phyloP scores from a whole-genome alignment of 2,888 invertebrate species.

The Caenorhabditis sp. region DNA sequence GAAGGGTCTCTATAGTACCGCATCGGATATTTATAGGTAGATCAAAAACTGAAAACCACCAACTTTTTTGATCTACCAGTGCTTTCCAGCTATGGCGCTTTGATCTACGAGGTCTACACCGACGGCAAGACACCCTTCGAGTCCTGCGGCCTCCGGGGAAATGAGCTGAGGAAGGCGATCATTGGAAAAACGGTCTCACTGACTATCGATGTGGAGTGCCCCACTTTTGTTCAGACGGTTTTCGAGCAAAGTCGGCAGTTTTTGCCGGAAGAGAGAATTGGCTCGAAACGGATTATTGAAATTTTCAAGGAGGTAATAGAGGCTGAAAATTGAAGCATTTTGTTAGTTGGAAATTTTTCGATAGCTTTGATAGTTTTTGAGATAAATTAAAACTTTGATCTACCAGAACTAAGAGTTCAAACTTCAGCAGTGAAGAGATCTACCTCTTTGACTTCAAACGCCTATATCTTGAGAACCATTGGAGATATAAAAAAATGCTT shows the following conservation, averaged over 20 bases:
- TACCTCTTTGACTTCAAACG: neutral
- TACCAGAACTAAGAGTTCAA: neutral
- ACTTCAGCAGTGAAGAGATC: neutral
- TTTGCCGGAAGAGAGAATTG: constrained; percentile 28
- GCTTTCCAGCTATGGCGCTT: constrained; percentile 60
- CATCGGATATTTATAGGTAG: constrained; percentile 63
- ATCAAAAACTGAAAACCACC: no score
- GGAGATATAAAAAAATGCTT: neutral
- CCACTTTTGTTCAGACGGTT: constrained; percentile 17
- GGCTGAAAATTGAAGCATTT: neutral
- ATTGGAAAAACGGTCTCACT: constrained; percentile 24
- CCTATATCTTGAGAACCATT: neutral
- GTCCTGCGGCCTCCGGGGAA: constrained; percentile 28
- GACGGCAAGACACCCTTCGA: constrained; percentile 64
- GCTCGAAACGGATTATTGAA: constrained; percentile 34
- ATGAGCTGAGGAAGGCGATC: constrained; percentile 52
- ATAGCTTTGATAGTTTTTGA: neutral
- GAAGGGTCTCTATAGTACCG: constrained; percentile 48
- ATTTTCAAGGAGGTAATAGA: constrained; percentile 33
- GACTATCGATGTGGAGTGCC: constrained; percentile 21
- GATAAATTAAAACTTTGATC: neutral
- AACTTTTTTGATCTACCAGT: no score
- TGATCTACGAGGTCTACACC: constrained; percentile 65
- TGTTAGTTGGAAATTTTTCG: neutral
- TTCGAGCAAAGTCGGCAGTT: constrained; percentile 44